Evolutionary conservation across 2,113 vertebrate genomes (phyloP).

Genomic region (Etia nguti): DNA sequence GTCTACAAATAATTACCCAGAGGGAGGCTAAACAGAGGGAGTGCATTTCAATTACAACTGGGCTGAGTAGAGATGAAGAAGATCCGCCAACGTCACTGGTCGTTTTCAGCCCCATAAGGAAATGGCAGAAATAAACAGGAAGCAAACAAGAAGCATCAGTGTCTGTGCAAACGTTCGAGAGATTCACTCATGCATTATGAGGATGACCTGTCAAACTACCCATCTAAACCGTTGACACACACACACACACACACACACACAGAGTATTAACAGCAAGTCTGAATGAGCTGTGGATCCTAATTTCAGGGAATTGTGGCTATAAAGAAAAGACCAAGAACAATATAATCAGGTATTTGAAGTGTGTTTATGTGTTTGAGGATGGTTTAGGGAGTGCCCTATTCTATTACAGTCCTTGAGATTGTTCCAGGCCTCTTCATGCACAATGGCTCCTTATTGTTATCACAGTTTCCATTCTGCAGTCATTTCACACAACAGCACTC

Average conservation of each 20-base stretch:
- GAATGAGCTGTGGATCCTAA: not conserved
- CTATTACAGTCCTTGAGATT: slow-evolving; percentile 20
- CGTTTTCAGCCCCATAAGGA: slow-evolving; percentile 8
- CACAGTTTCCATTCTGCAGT: slow-evolving; percentile 14
- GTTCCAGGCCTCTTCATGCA: not conserved
- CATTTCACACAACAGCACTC: not conserved
- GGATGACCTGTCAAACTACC: not conserved
- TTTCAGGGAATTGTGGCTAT: not conserved
- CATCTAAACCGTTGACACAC: not conserved
- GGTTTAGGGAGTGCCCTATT: slow-evolving; percentile 4
- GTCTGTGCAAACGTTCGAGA: not conserved
- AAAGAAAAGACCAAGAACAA: not conserved
- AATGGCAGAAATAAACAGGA: slow-evolving; percentile 34
- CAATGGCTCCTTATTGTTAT: slow-evolving; percentile 1
- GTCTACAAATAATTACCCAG: slow-evolving; percentile 22
- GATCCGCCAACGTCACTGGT: not conserved
- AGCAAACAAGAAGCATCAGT: slow-evolving; percentile 39
- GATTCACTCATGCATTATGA: not conserved
- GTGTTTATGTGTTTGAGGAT: slow-evolving; percentile 10
- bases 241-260: not conserved
- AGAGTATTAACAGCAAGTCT: not conserved
- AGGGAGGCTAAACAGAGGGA: not conserved
- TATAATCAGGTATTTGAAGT: not conserved
- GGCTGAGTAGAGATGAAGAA: not conserved
- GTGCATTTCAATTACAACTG: not conserved